A percentile compares a stretch with the other conserved stretches of the same genome.
Conservation (phyloP, 2,113 vertebrate species). For the Synodontis membranacea region DNA sequence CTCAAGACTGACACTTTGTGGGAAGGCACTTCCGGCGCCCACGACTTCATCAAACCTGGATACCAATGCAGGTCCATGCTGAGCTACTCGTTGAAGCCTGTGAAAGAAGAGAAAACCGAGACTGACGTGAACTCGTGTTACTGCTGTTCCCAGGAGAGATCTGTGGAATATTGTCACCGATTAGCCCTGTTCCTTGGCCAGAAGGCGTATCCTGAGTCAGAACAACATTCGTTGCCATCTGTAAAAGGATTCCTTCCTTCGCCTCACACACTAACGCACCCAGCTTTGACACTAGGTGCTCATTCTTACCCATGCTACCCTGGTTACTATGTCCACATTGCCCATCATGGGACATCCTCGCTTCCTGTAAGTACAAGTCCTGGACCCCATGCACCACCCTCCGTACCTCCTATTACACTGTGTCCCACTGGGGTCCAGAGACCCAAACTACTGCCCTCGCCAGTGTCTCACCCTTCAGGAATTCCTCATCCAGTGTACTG, state of each 20-base stretch:
- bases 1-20: constrained; percentile 66
- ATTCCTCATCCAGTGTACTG: constrained; percentile 87
- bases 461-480: constrained; percentile 77
- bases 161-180: constrained; percentile 83
- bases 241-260: constrained; percentile 82
- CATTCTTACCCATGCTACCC: constrained; percentile 82
- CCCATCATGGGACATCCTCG: constrained; percentile 65
- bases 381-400: constrained; percentile 64
- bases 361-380: constrained; percentile 54
- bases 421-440: constrained; percentile 73
- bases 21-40: constrained; percentile 59
- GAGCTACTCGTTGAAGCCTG: constrained; percentile 70
- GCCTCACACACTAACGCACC: constrained; percentile 60
- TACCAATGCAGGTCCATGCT: constrained; percentile 65
- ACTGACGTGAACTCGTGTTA: constrained; percentile 75
- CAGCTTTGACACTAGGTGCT: constrained; percentile 68
- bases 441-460: constrained; percentile 79
- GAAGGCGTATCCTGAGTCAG: constrained; percentile 69
- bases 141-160: constrained; percentile 79
- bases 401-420: constrained; percentile 75
- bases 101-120: constrained; percentile 77
- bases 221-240: constrained; percentile 70
- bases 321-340: constrained; percentile 76
- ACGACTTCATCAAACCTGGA: constrained; percentile 61
- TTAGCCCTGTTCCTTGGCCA: constrained; percentile 88